phyloP scores from a whole-genome alignment of 23 tunicate genomes.

The Oikopleura dioica region DNA sequence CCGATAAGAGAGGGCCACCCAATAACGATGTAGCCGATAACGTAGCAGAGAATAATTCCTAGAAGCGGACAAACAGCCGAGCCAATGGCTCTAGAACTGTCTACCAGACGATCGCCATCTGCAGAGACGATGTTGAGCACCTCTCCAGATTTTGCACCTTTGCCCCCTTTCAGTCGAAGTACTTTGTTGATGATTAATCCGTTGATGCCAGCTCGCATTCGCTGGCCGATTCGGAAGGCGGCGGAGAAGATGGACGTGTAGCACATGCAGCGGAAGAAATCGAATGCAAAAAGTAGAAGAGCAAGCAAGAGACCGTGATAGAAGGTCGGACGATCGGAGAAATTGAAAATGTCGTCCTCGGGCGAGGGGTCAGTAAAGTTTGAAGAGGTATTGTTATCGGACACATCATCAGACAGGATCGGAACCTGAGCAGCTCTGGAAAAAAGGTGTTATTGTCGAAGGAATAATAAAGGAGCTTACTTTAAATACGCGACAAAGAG shows the following conservation, averaged over 20 bases:
- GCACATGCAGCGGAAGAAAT: not conserved
- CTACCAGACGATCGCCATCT: constrained; percentile 41
- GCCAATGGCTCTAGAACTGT: constrained; percentile 9
- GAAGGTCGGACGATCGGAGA: not conserved
- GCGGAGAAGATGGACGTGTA: not conserved
- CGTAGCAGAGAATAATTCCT: constrained; percentile 27
- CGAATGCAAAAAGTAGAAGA: not conserved
- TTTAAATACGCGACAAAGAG: no score
- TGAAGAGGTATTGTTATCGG: no score
- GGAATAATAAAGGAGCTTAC: no score
- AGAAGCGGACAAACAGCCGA: constrained; percentile 17
- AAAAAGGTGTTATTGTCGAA: no score
- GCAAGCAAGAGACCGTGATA: not conserved
- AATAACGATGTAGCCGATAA: constrained; percentile 24
- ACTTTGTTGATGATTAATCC: not conserved
- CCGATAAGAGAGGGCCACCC: constrained; percentile 50
- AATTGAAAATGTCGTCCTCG: no score
- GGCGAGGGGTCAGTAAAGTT: no score
- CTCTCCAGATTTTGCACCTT: constrained; percentile 21
- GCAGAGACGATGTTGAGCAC: constrained; percentile 40
- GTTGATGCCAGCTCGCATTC: not conserved
- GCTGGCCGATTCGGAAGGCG: not conserved
- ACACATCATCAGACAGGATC: no score
- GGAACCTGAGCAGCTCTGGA: no score
- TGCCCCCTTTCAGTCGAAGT: not conserved